Evolutionary conservation across 2,797 vertebrate species (phyloP).

Genomic region (Decapterus maruadsi): DNA sequence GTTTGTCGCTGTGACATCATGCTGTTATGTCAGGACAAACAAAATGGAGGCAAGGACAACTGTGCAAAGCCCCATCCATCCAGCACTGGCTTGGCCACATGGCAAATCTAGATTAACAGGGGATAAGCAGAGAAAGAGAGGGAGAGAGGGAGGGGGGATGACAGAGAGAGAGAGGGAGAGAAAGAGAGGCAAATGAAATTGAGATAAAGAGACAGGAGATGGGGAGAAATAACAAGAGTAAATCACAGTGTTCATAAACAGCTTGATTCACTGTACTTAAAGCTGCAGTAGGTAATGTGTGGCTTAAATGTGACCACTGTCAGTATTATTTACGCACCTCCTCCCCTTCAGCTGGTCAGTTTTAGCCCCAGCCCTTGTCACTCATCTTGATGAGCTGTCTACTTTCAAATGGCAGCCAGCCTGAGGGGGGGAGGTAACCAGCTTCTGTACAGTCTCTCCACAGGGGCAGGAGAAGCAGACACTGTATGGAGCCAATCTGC

Average conservation of each 20-base stretch:
- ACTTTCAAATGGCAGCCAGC: constrained; percentile 65
- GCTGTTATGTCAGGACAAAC: constrained; percentile 74
- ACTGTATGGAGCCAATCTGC: constrained; percentile 50
- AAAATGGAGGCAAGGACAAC: constrained; percentile 79
- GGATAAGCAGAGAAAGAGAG: constrained; percentile 64
- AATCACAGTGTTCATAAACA: constrained; percentile 13
- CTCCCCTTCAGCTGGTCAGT: constrained; percentile 58
- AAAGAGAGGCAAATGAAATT: constrained; percentile 51
- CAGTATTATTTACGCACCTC: constrained; percentile 17
- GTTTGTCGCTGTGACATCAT: constrained; percentile 64
- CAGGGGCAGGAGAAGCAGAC: constrained; percentile 47
- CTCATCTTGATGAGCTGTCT: constrained; percentile 73
- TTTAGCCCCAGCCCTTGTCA: constrained; percentile 59
- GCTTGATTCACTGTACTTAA: constrained; percentile 15
- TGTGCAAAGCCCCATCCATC: constrained; percentile 67
- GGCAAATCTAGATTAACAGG: constrained; percentile 83
- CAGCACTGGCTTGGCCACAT: constrained; percentile 73
- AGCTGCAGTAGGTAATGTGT: constrained; percentile 8
- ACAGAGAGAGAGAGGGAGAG: constrained; percentile 3
- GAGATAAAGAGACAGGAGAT: constrained; percentile 51
- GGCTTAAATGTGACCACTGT: constrained; percentile 27
- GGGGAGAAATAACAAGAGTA: constrained; percentile 20
- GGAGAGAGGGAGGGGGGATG: neutral
- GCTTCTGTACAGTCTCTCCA: constrained; percentile 60
- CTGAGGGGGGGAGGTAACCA: constrained; percentile 58